Percentiles rank a stretch among this genome's conserved stretches.
Evolutionary conservation across 2,888 invertebrate species (phyloP).

Genomic region (Chromoteleia sp.): DNA sequence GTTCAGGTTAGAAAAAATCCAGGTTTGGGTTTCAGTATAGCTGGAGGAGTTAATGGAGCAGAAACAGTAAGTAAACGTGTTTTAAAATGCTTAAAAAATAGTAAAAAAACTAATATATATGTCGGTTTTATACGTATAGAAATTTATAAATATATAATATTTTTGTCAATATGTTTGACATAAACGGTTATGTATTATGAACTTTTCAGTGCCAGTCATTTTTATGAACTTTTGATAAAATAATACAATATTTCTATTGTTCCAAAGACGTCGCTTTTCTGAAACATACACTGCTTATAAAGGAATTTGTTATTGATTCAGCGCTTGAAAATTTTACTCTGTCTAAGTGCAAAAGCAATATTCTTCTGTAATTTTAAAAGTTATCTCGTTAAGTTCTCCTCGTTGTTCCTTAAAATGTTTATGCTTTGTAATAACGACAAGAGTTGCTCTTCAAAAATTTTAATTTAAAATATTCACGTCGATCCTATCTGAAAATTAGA

Average conservation of each 20-base stretch:
- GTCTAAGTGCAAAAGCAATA: constrained; percentile 10
- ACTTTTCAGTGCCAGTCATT: not conserved
- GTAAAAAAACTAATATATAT: too few species aligned
- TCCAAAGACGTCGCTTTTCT: not conserved
- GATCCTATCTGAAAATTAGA: not conserved
- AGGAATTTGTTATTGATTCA: constrained; percentile 1
- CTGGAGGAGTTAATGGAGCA: constrained; percentile 84
- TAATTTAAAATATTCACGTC: not conserved
- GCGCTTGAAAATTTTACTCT: not conserved
- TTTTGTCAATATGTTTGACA: too few species aligned
- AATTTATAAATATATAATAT: too few species aligned
- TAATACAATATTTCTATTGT: not conserved
- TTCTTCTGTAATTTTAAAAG: constrained; percentile 8
- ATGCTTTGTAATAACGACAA: not conserved
- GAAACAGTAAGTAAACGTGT: constrained; percentile 77
- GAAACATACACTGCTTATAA: not conserved
- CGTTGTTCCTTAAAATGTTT: not conserved
- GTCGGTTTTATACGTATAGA: too few species aligned
- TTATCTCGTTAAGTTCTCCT: not conserved
- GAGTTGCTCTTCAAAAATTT: not conserved
- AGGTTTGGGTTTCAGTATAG: constrained; percentile 86
- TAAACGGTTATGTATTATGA: too few species aligned
- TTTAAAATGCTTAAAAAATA: not conserved
- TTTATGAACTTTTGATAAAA: not conserved
- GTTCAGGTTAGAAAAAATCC: constrained; percentile 86